Conservation (phyloP, 30 jellyfish, hydroid and myxozoan species). For the Cassiopea xamachana region DNA sequence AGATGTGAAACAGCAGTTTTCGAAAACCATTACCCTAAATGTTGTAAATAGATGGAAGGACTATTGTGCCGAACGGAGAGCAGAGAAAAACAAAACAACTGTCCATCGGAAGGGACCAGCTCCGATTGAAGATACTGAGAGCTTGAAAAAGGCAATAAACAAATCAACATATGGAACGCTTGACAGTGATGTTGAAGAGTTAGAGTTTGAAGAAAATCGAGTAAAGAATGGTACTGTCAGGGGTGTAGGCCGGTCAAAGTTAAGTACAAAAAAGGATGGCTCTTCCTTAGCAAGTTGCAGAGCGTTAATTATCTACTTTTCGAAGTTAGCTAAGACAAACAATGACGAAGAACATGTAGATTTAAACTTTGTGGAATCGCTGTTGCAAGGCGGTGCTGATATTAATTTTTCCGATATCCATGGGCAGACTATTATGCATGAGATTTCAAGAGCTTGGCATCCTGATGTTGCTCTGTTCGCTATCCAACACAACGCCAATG, state of each 20-base stretch:
- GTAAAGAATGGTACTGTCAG: slow-evolving; percentile 57
- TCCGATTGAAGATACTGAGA: slow-evolving; percentile 96
- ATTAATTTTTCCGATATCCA: slow-evolving; percentile 89
- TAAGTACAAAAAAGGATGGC: slow-evolving; percentile 67
- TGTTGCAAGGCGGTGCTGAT: slow-evolving; percentile 97
- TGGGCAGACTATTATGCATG: slow-evolving; percentile 98
- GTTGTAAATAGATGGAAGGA: slow-evolving; percentile 90
- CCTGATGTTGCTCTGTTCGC: slow-evolving; percentile 99
- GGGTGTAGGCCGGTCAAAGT: slow-evolving; percentile 63
- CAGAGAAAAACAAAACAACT: slow-evolving; percentile 86
- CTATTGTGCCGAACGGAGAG: slow-evolving; percentile 83
- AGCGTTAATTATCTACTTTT: slow-evolving; percentile 93
- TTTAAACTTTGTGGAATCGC: slow-evolving; percentile 93
- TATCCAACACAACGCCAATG: slow-evolving; percentile 94
- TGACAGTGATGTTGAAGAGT: slow-evolving; percentile 96
- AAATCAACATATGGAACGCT: slow-evolving; percentile 97
- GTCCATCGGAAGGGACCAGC: slow-evolving; percentile 98
- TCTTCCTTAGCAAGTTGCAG: slow-evolving; percentile 98
- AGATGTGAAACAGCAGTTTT: slow-evolving; percentile 70
- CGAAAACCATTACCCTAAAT: slow-evolving; percentile 73
- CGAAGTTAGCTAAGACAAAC: slow-evolving; percentile 92
- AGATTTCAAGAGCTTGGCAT: slow-evolving; percentile 99
- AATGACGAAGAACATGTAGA: slow-evolving; percentile 97
- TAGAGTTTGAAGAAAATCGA: slow-evolving; percentile 92
- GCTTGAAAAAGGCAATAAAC: slow-evolving; percentile 78